Percentiles rank a stretch among this genome's conserved stretches.
Conservation (phyloP, 2,113 vertebrate genomes). For the Mystacornis crossleyi region DNA sequence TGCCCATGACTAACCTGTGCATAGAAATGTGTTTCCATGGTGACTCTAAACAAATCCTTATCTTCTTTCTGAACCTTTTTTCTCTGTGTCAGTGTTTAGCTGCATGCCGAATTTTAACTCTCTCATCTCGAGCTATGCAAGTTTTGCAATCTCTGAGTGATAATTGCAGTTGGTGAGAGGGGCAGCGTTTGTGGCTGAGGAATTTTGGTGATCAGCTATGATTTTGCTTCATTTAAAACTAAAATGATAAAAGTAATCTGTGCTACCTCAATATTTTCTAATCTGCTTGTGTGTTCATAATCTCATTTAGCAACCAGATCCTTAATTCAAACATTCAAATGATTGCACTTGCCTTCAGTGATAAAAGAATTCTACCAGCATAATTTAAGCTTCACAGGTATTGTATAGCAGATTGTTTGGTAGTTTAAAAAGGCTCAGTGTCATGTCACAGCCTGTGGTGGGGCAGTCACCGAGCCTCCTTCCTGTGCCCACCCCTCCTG, state of each 20-base stretch:
- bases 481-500: not conserved
- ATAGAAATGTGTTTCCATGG: not conserved
- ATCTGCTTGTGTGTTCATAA: slow-evolving; percentile 58
- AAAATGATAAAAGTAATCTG: not conserved
- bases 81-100: slow-evolving; percentile 42
- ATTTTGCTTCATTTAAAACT: slow-evolving; percentile 25
- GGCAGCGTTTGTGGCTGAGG: not conserved
- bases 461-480: not conserved
- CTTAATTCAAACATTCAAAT: not conserved
- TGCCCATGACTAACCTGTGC: not conserved
- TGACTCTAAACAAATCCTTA: slow-evolving; percentile 29
- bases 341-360: not conserved
- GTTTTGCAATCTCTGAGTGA: slow-evolving; percentile 20
- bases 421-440: not conserved
- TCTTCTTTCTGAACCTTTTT: slow-evolving; percentile 6
- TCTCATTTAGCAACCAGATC: not conserved
- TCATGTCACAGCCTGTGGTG: not conserved
- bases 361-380: not conserved
- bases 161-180: slow-evolving; percentile 44
- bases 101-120: slow-evolving; percentile 74
- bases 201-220: not conserved
- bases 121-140: slow-evolving; percentile 34
- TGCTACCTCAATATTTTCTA: slow-evolving; percentile 56
- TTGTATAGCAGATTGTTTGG: not conserved
- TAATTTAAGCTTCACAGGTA: not conserved